Percentiles rank a stretch among this genome's conserved stretches.
phyloP scores from a whole-genome alignment of 2,113 vertebrate genomes.

The Sylvilagus bachmani region DNA sequence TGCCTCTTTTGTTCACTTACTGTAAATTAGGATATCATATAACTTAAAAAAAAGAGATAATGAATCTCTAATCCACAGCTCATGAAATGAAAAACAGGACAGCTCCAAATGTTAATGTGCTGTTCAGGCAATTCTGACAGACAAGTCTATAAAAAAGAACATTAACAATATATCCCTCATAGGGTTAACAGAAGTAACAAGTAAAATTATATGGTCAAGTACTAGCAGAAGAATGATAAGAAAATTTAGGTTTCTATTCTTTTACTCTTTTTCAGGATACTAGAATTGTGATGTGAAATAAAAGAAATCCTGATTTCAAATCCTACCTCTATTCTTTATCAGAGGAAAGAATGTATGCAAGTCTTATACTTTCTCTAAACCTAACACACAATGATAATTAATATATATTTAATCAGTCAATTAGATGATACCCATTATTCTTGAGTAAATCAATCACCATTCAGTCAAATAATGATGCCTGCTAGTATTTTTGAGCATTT shows the following conservation, averaged over 20 bases:
- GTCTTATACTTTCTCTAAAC: background rate
- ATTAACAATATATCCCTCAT: background rate
- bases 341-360: background rate
- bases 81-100: background rate
- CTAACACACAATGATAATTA: background rate
- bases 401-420: background rate
- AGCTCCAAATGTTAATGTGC: background rate
- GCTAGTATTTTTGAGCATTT: background rate
- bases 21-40: background rate
- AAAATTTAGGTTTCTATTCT: background rate
- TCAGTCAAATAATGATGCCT: background rate
- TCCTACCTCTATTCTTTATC: background rate
- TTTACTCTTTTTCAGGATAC: background rate
- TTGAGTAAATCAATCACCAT: conserved; percentile 4
- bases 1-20: background rate
- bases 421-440: background rate
- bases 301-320: conserved; percentile 33
- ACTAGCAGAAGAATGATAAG: background rate
- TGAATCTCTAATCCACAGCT: background rate
- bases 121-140: background rate
- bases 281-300: background rate
- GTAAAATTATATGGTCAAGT: background rate
- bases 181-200: background rate
- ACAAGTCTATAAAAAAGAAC: background rate
- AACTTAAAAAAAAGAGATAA: background rate